These are phyloP conservation scores for Plusia festucae DNA, from an alignment of 2,888 invertebrate genomes.

Conservation along the genomic window DNA sequence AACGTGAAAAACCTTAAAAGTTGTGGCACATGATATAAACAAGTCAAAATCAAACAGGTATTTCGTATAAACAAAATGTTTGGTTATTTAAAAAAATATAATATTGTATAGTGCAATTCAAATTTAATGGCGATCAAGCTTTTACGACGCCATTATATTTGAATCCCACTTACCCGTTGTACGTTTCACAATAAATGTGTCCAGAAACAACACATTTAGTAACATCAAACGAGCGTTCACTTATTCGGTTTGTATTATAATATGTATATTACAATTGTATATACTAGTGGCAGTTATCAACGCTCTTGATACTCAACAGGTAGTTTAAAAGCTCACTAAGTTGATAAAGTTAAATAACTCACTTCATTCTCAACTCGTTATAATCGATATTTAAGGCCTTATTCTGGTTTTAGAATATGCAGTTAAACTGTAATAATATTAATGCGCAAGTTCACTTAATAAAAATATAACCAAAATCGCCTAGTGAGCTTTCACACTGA, in stretches of 20 bases:
- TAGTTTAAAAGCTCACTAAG: conserved; percentile 59
- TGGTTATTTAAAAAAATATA: conserved; percentile 13
- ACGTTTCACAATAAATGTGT: conserved; percentile 50
- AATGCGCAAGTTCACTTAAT: conserved; percentile 27
- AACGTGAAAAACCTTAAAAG: not conserved
- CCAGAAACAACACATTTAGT: conserved; percentile 54
- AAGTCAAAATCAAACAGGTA: conserved; percentile 1
- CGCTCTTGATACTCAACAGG: conserved; percentile 73
- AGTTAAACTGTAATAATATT: conserved; percentile 25
- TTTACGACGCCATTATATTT: no score
- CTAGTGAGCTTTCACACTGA: conserved; percentile 57
- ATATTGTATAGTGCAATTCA: conserved; percentile 17
- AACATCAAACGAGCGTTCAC: conserved; percentile 74
- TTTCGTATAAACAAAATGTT: not conserved
- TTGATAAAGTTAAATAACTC: conserved; percentile 32
- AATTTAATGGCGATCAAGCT: no score
- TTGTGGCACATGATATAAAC: not conserved
- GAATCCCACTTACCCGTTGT: conserved; percentile 12
- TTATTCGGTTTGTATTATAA: conserved; percentile 77
- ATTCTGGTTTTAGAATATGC: conserved; percentile 17
- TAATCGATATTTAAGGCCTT: conserved; percentile 37
- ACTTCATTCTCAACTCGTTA: conserved; percentile 20
- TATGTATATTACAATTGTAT: conserved; percentile 81
- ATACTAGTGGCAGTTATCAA: conserved; percentile 87
- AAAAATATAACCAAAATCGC: conserved; percentile 19